Percentiles rank a stretch among this genome's conserved stretches.
Conservation (phyloP, 2,888 invertebrate genomes). For the Tetragonisca angustula region DNA sequence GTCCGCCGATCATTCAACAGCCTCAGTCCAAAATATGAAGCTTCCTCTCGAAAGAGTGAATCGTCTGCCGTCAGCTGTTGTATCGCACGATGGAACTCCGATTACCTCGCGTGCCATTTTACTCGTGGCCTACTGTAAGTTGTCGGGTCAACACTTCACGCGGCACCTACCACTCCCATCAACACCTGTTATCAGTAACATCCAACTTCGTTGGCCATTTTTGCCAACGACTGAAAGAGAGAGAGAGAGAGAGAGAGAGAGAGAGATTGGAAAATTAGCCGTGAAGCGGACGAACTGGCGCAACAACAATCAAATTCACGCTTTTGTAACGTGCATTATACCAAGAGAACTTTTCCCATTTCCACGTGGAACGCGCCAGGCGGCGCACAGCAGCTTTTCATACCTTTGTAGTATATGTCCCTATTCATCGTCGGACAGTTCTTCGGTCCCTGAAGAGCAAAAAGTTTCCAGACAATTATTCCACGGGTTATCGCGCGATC, state of each 20-base stretch:
- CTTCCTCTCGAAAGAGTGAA: background rate
- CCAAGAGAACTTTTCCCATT: constrained; percentile 57
- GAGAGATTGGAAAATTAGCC: background rate
- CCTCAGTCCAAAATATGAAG: background rate
- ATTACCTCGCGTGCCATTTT: background rate
- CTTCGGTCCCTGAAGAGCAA: constrained; percentile 88
- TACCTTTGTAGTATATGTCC: constrained; percentile 96
- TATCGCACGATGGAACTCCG: background rate
- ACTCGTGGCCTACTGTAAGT: background rate
- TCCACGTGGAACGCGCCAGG: constrained; percentile 22
- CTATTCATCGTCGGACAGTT: constrained; percentile 96
- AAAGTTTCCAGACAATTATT: constrained; percentile 45
- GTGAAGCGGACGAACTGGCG: background rate
- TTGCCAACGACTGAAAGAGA: constrained; percentile 2
- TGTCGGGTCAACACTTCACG: background rate
- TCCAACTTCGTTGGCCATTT: background rate
- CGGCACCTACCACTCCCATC: background rate
- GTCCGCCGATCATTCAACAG: too few relatives aligned
- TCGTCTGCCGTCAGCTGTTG: background rate
- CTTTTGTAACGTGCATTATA: constrained; percentile 4
- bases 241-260: constrained; percentile 22
- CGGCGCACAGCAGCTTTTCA: constrained; percentile 40
- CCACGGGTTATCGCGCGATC: background rate
- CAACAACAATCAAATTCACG: constrained; percentile 9
- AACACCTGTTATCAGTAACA: background rate